Conservation (phyloP, 2,888 invertebrate genomes). For the Prionchulus punctatus region DNA sequence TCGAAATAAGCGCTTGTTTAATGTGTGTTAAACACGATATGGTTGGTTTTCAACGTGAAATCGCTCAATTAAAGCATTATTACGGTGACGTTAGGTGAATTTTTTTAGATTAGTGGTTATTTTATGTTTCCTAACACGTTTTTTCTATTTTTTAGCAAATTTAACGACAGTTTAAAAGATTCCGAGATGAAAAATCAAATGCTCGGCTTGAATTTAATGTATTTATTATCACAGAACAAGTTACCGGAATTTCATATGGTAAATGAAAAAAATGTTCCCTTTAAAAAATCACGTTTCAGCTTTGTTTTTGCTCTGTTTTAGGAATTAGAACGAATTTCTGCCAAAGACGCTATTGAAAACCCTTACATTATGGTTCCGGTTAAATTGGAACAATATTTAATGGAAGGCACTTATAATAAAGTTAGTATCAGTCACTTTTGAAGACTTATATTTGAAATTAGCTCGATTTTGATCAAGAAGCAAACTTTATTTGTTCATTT, state of each 20-base stretch:
- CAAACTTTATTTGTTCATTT: neutral
- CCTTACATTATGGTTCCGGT: conserved; percentile 85
- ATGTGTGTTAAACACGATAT: conserved; percentile 81
- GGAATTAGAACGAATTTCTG: conserved; percentile 77
- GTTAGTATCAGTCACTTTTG: conserved; percentile 33
- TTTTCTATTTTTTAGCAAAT: neutral
- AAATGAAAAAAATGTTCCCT: too few species aligned
- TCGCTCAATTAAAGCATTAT: conserved; percentile 91
- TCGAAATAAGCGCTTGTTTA: conserved; percentile 91
- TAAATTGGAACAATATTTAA: conserved; percentile 87
- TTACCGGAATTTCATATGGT: conserved; percentile 93
- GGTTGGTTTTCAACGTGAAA: conserved; percentile 84
- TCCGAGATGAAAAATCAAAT: conserved; percentile 59
- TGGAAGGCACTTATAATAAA: conserved; percentile 99
- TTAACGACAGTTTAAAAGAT: too few species aligned
- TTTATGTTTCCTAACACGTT: too few species aligned
- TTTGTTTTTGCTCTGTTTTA: too few species aligned
- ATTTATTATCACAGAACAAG: conserved; percentile 79
- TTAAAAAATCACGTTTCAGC: too few species aligned
- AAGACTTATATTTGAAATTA: neutral
- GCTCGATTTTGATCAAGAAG: neutral
- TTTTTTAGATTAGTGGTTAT: too few species aligned
- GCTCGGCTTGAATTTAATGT: conserved; percentile 77
- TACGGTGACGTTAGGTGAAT: conserved; percentile 77
- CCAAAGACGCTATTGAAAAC: conserved; percentile 75